Base-by-base conservation (phyloP, 2,113 vertebrate genomes). In the Tachysurus fulvidraco region DNA sequence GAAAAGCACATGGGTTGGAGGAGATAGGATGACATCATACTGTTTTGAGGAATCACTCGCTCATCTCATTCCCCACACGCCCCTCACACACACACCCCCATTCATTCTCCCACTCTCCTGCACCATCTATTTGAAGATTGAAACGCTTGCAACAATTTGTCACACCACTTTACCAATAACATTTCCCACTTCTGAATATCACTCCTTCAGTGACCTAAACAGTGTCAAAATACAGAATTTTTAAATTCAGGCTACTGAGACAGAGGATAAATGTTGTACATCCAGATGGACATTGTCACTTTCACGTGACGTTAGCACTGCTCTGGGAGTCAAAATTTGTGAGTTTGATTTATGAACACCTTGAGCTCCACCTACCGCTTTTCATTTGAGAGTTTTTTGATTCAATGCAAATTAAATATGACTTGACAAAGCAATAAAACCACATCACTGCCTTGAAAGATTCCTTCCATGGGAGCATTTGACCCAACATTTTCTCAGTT, bases 21-120 rank as follows among this genome's bases (percentile, higher is more conserved):
- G 76, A 86, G 54, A 85, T 52, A 62, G 62, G 50, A 25, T 89
- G 85, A 88, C 85, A 69, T 86, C 85, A 89, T 71, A 25, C 44
- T 86, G 73, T 88, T 83, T 84, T 12, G 41, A 73, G 77, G 65
- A 86, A 84, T 81, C 77, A 76, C 46, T 89, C 76, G 55, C 59
- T 25, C 28, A 11, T 83, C 73, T 85, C 84, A 69, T 71, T 50
- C 82, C 73, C 60, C 79, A 77, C 87, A 16, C 65, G 16, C 28
- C 64, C 16, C 64, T 30, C 64, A 23, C 67, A 23, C 41, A 25
- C 44, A 73, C 30, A 23, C 71, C 46, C 73, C 25, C 54, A 25
- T 12, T 74, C 62, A 28, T 73, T 83, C 64, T 57, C 71, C 81
- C 41, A 62, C 83, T 54, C 65, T 14, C 46, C 25, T 23, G 23